Conservation (phyloP, 2,888 invertebrate genomes). For the Leptopterna dolabrata region DNA sequence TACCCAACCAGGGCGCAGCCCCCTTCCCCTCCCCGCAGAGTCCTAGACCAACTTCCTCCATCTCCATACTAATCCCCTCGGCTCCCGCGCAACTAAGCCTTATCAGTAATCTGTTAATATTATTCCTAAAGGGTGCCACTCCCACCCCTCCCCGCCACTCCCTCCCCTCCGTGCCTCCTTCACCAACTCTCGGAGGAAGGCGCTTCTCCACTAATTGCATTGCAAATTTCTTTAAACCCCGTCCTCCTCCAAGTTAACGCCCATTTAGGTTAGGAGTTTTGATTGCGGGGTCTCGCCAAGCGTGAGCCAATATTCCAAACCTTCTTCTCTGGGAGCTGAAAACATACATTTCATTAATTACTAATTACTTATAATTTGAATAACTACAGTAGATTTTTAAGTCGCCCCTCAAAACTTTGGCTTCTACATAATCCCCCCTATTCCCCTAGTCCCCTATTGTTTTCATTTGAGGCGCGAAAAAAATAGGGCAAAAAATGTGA, state of each 20-base stretch:
- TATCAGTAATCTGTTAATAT: constrained; percentile 61
- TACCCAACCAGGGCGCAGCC: constrained; percentile 21
- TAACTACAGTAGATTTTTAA: neutral
- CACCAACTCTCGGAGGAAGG: neutral
- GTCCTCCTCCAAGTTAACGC: constrained; percentile 43
- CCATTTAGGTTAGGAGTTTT: constrained; percentile 41
- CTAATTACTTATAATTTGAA: neutral
- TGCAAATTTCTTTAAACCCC: constrained; percentile 60
- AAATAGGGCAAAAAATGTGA: too few relatives aligned
- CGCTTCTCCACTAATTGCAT: constrained; percentile 58
- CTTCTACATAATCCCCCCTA: too few relatives aligned
- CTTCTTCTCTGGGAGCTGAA: neutral
- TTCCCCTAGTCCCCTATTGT: too few relatives aligned
- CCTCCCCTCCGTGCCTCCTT: neutral
- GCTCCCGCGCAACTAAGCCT: constrained; percentile 53
- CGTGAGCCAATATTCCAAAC: constrained; percentile 36
- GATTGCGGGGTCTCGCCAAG: constrained; percentile 36
- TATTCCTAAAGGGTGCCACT: constrained; percentile 49
- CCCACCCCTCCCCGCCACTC: neutral
- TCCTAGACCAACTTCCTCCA: constrained; percentile 52
- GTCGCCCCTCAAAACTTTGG: too few relatives aligned
- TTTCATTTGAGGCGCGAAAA: too few relatives aligned
- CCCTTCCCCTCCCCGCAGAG: neutral
- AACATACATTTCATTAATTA: neutral
- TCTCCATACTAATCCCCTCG: constrained; percentile 56